A percentile compares a stretch with the other conserved stretches of the same genome.
These are phyloP conservation scores for Cyclopterus lumpus DNA, from an alignment of 2,797 vertebrate genomes.

Conservation along the genomic window DNA sequence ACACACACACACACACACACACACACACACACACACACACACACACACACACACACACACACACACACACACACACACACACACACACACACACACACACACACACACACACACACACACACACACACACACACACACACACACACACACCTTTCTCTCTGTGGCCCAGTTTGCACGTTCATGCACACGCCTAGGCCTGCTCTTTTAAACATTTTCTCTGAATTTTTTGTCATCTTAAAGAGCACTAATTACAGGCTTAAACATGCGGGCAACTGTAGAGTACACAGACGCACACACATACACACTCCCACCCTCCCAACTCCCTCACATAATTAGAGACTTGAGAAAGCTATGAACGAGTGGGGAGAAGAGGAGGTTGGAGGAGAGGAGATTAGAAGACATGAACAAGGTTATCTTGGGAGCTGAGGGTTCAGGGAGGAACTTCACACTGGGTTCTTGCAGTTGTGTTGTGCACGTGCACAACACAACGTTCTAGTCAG, in stretches of 20 bases:
- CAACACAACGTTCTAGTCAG: neutral
- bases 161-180: neutral
- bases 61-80: neutral
- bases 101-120: no score
- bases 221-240: constrained; percentile 79
- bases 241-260: constrained; percentile 80
- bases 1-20: neutral
- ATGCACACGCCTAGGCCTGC: constrained; percentile 37
- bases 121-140: no score
- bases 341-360: constrained; percentile 70
- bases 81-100: no score
- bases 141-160: neutral
- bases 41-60: neutral
- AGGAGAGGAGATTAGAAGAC: constrained; percentile 61
- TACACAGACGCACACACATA: constrained; percentile 37
- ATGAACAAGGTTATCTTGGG: constrained; percentile 62
- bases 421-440: constrained; percentile 43
- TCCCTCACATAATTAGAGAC: constrained; percentile 79
- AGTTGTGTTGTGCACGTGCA: constrained; percentile 10
- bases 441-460: constrained; percentile 22
- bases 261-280: constrained; percentile 62
- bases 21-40: neutral
- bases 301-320: constrained; percentile 67
- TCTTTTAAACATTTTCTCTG: constrained; percentile 73
- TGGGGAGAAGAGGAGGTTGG: constrained; percentile 40